These are phyloP conservation scores for Gryon sp. DNA, from an alignment of 1,140 invertebrate genomes.

Conservation along the genomic window DNA sequence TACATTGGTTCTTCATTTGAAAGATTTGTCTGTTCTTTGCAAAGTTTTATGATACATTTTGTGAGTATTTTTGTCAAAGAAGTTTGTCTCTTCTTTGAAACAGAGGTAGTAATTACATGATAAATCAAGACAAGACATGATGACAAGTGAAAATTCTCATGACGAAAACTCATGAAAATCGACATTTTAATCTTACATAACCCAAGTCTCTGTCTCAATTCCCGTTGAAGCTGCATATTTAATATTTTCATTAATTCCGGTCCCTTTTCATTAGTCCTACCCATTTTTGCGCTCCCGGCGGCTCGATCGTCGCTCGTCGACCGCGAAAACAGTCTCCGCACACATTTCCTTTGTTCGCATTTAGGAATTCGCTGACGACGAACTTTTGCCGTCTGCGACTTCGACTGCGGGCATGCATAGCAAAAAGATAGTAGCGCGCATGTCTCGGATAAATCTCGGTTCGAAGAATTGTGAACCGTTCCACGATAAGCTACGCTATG, in stretches of 20 bases:
- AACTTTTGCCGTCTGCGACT: conserved; percentile 65
- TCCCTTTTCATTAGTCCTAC: conserved; percentile 37
- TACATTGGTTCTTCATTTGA: too few relatives aligned
- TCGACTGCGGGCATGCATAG: conserved; percentile 55
- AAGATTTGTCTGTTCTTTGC: too few relatives aligned
- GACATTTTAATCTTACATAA: conserved; percentile 46
- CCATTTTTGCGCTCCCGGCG: conserved; percentile 37
- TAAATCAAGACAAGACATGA: background rate
- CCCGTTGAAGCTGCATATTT: conserved; percentile 27
- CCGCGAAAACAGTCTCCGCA: conserved; percentile 35
- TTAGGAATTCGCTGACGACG: conserved; percentile 68
- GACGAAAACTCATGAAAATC: conserved; percentile 23
- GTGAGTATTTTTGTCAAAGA: too few relatives aligned
- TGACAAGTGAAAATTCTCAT: conserved; percentile 6
- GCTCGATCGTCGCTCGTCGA: conserved; percentile 23
- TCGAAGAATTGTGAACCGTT: conserved; percentile 23
- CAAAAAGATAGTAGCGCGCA: conserved; percentile 44
- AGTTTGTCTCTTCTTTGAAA: too few relatives aligned
- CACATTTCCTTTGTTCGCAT: conserved; percentile 63
- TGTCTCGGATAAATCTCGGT: conserved; percentile 42
- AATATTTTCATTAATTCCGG: conserved; percentile 51
- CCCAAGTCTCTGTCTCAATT: conserved; percentile 19
- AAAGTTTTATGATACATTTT: too few relatives aligned
- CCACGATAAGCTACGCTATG: conserved; percentile 32
- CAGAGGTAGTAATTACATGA: too few relatives aligned